Conservation (phyloP, 2,113 vertebrate genomes). For the Solea solea region DNA sequence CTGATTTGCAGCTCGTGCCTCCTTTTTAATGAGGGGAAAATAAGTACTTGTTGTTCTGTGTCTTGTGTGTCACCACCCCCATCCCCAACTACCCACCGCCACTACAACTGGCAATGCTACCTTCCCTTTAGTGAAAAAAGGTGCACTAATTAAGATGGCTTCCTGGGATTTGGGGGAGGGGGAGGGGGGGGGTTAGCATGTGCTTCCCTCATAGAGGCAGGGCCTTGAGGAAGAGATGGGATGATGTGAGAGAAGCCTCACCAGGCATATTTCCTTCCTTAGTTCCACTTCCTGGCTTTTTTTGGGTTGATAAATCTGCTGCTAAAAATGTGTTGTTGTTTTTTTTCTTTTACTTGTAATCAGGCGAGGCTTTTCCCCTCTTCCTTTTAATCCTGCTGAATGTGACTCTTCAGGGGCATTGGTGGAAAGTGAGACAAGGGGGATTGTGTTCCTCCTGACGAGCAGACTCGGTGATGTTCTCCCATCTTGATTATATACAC, state of each 20-base stretch:
- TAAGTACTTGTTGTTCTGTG: constrained; percentile 72
- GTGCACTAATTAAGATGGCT: constrained; percentile 75
- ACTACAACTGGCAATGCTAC: constrained; percentile 43
- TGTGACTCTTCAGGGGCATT: constrained; percentile 59
- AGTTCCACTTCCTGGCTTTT: constrained; percentile 43
- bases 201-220: constrained; percentile 52
- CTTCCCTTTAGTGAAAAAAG: constrained; percentile 56
- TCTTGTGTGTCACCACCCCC: constrained; percentile 64
- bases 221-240: constrained; percentile 59
- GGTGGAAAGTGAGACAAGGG: constrained; percentile 50
- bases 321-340: constrained; percentile 43
- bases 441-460: constrained; percentile 52
- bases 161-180: constrained; percentile 61
- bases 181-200: constrained; percentile 16
- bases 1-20: constrained; percentile 72
- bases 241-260: constrained; percentile 52
- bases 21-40: constrained; percentile 77
- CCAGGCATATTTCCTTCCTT: constrained; percentile 36
- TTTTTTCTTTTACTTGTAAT: constrained; percentile 61
- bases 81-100: constrained; percentile 58
- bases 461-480: constrained; percentile 64
- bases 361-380: constrained; percentile 57
- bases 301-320: constrained; percentile 58
- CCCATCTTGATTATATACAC: constrained; percentile 66
- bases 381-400: constrained; percentile 34